These are phyloP conservation scores for Bombyx mori DNA, from an alignment of 1,140 invertebrate species.

Conservation along the genomic window DNA sequence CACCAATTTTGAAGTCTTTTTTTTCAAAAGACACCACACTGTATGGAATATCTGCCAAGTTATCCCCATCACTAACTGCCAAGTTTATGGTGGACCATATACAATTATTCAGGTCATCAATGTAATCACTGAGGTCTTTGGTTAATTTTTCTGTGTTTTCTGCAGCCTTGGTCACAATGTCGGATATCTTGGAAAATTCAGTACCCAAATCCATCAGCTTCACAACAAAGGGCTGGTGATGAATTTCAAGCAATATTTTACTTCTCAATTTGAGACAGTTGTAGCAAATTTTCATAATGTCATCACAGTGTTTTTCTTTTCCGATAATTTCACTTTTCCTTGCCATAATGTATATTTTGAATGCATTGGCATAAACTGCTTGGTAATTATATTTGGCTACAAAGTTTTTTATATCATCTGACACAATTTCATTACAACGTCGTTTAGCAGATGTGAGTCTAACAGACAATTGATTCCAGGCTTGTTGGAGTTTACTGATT, in stretches of 20 bases:
- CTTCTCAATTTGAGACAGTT: conserved; percentile 59
- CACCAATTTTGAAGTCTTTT: conserved; percentile 53
- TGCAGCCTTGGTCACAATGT: conserved; percentile 46
- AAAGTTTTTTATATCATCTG: conserved; percentile 50
- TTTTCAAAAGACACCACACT: conserved; percentile 60
- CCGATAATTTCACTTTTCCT: conserved; percentile 46
- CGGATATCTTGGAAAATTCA: conserved; percentile 54
- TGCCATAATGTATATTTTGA: conserved; percentile 35
- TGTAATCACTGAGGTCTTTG: conserved; percentile 24
- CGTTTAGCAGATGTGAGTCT: conserved; percentile 57
- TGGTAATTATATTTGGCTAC: conserved; percentile 50
- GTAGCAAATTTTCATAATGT: conserved; percentile 55
- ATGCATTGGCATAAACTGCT: conserved; percentile 40
- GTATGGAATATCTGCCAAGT: conserved; percentile 46
- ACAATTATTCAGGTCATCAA: conserved; percentile 44
- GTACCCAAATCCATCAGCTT: conserved; percentile 58
- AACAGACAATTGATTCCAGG: conserved; percentile 50
- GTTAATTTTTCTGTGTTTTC: conserved; percentile 48
- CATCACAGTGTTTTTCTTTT: conserved; percentile 45
- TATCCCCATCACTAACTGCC: conserved; percentile 36
- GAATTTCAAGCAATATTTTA: conserved; percentile 50
- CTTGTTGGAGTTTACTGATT: conserved; percentile 45
- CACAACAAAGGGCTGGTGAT: conserved; percentile 49
- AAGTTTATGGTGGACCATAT: conserved; percentile 54
- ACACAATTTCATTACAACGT: conserved; percentile 52